Evolutionary conservation across 2,888 invertebrate species (phyloP).

Genomic region (Nipponacmea schrenckii): DNA sequence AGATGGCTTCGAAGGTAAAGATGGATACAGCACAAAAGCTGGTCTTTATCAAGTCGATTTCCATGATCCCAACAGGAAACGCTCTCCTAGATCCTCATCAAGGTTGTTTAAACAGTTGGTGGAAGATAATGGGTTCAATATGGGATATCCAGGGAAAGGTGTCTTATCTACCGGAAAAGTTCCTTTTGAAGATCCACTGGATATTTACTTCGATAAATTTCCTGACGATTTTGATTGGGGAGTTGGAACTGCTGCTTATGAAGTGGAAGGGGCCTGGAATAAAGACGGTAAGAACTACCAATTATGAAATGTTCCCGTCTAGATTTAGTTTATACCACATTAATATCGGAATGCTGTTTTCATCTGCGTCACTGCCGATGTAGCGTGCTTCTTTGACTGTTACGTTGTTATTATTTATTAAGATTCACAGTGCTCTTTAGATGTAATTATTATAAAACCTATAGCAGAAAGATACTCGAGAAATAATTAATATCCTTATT

Average conservation of each 20-base stretch:
- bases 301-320: neutral
- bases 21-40: slow-evolving; percentile 78
- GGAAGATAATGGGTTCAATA: slow-evolving; percentile 37
- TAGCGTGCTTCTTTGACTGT: no score
- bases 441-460: no score
- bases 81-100: slow-evolving; percentile 76
- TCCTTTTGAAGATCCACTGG: slow-evolving; percentile 34
- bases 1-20: slow-evolving; percentile 85
- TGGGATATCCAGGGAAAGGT: slow-evolving; percentile 34
- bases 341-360: no score
- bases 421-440: no score
- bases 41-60: slow-evolving; percentile 81
- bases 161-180: slow-evolving; percentile 37
- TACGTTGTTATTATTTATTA: no score
- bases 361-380: no score
- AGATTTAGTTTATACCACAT: neutral
- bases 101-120: slow-evolving; percentile 47
- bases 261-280: slow-evolving; percentile 75
- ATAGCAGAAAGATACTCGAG: no score
- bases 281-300: slow-evolving; percentile 53
- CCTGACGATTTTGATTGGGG: slow-evolving; percentile 47
- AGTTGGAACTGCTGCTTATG: slow-evolving; percentile 71
- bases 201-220: slow-evolving; percentile 32
- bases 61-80: slow-evolving; percentile 74
- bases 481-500: no score